A percentile compares a stretch with the other conserved stretches of the same genome.
These are phyloP conservation scores for Stenodera caucasica DNA, from an alignment of 2,888 invertebrate genomes.

Conservation along the genomic window DNA sequence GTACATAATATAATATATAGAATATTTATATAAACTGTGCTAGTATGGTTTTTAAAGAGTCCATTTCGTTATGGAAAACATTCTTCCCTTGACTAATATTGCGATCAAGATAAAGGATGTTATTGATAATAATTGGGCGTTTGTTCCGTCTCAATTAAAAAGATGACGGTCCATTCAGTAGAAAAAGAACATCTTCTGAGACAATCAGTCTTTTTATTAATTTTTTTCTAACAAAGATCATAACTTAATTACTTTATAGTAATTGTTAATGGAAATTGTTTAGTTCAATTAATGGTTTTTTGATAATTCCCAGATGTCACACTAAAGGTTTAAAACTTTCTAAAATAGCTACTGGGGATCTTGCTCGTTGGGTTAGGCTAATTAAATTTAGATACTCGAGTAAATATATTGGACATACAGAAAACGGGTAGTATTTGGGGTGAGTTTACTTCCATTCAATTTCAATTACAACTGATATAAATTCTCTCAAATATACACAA, in stretches of 20 bases:
- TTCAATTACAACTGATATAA: background rate
- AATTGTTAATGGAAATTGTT: background rate
- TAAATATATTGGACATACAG: background rate
- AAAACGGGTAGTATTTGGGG: too few species aligned
- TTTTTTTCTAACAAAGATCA: background rate
- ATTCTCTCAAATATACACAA: background rate
- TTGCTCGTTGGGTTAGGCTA: too few species aligned
- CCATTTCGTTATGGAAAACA: too few species aligned
- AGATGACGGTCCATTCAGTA: background rate
- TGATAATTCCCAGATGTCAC: background rate
- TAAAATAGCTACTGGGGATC: background rate
- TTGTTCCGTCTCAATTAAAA: background rate
- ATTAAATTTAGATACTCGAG: background rate
- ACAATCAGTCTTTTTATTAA: background rate
- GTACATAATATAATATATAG: conserved; percentile 28
- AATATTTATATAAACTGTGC: too few species aligned
- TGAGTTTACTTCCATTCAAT: background rate
- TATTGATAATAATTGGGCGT: conserved; percentile 3
- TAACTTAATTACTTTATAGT: background rate
- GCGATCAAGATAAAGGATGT: background rate
- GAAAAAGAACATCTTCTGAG: background rate
- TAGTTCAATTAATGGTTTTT: background rate
- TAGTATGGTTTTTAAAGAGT: too few species aligned
- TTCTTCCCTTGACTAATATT: background rate
- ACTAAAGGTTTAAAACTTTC: too few species aligned